Percentiles rank a stretch among this genome's conserved stretches.
Conservation (phyloP, 2,888 invertebrate genomes). For the Lapara coniferarum region DNA sequence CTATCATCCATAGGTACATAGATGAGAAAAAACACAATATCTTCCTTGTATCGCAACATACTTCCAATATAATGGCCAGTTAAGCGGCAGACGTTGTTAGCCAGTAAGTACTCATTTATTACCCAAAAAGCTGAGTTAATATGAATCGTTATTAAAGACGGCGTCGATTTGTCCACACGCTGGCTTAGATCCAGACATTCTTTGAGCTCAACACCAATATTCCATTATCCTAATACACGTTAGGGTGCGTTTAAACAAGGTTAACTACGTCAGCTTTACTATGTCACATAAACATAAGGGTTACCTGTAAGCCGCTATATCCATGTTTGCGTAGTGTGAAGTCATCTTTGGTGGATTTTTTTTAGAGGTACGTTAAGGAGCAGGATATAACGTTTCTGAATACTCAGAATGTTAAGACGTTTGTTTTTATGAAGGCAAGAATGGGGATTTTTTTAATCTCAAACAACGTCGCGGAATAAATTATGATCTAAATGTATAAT, state of each 20-base stretch:
- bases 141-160: slow-evolving; percentile 47
- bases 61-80: not conserved
- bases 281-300: slow-evolving; percentile 17
- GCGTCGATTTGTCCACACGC: slow-evolving; percentile 50
- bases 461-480: no score
- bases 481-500: no score
- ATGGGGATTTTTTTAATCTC: no score
- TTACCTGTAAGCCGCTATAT: slow-evolving; percentile 7
- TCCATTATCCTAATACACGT: slow-evolving; percentile 59
- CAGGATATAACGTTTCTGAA: no score
- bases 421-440: no score
- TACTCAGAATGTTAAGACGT: no score
- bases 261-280: slow-evolving; percentile 6
- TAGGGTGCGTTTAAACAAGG: slow-evolving; percentile 23
- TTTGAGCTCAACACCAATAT: slow-evolving; percentile 68
- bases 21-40: no score
- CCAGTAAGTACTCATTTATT: not conserved
- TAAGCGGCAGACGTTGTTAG: not conserved
- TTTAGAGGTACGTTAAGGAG: not conserved
- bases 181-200: slow-evolving; percentile 67
- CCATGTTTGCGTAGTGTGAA: not conserved
- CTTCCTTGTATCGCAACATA: no score
- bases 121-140: slow-evolving; percentile 32
- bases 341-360: not conserved
- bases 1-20: no score